Percentiles rank a stretch among this genome's conserved stretches.
phyloP scores from a whole-genome alignment of 2,888 invertebrate species.

The Seladonia tumulorum region DNA sequence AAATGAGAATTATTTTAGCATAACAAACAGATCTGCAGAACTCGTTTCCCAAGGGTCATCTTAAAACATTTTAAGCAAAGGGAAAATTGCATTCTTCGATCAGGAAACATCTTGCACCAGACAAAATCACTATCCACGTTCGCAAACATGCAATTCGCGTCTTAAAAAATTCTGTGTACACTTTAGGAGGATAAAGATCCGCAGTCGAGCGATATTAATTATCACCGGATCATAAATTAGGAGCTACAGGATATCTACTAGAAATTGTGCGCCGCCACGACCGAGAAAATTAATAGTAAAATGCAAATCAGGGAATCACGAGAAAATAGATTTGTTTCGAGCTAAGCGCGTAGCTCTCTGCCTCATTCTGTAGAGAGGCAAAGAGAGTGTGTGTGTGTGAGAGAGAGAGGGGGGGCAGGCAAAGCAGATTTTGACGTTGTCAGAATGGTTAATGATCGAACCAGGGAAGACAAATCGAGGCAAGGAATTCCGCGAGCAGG shows the following conservation, averaged over 20 bases:
- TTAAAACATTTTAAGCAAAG: too few species aligned
- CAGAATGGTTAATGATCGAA: conserved; percentile 25
- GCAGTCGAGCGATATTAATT: not conserved
- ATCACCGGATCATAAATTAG: not conserved
- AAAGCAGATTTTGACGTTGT: conserved; percentile 12
- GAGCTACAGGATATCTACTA: not conserved
- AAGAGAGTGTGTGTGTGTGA: not conserved
- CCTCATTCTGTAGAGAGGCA: not conserved
- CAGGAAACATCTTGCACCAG: not conserved
- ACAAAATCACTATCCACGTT: not conserved
- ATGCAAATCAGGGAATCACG: not conserved
- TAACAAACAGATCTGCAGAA: too few species aligned
- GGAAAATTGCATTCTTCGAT: not conserved
- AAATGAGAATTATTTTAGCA: too few species aligned
- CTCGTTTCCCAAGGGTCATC: too few species aligned
- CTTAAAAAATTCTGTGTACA: not conserved
- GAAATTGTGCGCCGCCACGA: not conserved
- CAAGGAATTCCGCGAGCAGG: conserved; percentile 2
- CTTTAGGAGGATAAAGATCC: not conserved
- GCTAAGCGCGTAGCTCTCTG: not conserved
- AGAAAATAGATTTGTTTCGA: not conserved
- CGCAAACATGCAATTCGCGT: not conserved
- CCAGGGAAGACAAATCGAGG: conserved; percentile 4
- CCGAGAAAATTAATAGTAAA: not conserved
- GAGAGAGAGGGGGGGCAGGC: not conserved